phyloP scores from a whole-genome alignment of 2,888 invertebrate genomes.

The Arctia plantaginis region DNA sequence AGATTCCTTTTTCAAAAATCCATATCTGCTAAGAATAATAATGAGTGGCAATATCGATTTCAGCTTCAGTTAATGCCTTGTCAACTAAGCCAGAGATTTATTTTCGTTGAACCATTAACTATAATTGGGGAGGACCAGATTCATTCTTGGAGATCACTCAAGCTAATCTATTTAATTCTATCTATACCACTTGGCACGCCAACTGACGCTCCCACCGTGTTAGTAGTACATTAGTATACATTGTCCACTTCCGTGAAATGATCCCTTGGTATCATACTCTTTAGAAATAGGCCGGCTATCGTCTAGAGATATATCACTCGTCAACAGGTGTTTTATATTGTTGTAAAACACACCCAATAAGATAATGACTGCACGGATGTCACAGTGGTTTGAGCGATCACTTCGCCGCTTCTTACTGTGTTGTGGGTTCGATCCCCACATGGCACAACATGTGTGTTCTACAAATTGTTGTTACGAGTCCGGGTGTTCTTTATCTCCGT shows the following conservation, averaged over 20 bases:
- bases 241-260: slow-evolving; percentile 1
- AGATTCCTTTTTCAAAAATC: too few relatives aligned
- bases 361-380: neutral
- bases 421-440: too few relatives aligned
- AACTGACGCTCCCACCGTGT: neutral
- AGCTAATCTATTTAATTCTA: slow-evolving; percentile 2
- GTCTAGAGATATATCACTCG: neutral
- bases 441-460: too few relatives aligned
- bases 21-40: too few relatives aligned
- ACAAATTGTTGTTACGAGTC: too few relatives aligned
- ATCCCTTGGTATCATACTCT: slow-evolving; percentile 4
- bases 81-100: neutral
- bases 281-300: neutral
- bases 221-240: neutral
- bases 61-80: too few relatives aligned
- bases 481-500: too few relatives aligned
- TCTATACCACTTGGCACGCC: slow-evolving; percentile 3
- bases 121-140: neutral
- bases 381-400: too few relatives aligned
- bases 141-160: slow-evolving; percentile 1
- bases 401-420: too few relatives aligned
- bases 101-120: neutral
- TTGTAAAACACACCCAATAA: neutral
- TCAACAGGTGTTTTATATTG: slow-evolving; percentile 1
- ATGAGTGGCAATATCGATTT: neutral